Conservation (phyloP, 2,113 vertebrate genomes). For the mouse (Mus musculus) region GRCm39 chr4:154748501-154749000, state of each 20-base stretch:
- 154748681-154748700: accelerated
- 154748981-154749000: not conserved
- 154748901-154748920: not conserved
- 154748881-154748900: not conserved
- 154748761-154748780: not conserved
- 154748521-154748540: not conserved
- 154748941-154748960: not conserved
- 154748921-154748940: no score
- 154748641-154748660: accelerated
- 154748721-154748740: not conserved
- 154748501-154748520: accelerated
- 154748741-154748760: accelerated
- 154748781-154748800: not conserved
- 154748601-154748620: accelerated
- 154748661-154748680: no score
- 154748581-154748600: not conserved
- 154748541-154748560: not conserved
- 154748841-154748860: not conserved
- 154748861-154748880: not conserved
- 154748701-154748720: accelerated
- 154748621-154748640: not conserved
- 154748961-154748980: not conserved
- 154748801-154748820: not conserved
- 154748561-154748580: not conserved
- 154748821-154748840: not conserved